Evolutionary conservation across 2,888 invertebrate species (phyloP), one percentile per base, ranked within the genome.

Genomic region (Catocala fraxini): DNA sequence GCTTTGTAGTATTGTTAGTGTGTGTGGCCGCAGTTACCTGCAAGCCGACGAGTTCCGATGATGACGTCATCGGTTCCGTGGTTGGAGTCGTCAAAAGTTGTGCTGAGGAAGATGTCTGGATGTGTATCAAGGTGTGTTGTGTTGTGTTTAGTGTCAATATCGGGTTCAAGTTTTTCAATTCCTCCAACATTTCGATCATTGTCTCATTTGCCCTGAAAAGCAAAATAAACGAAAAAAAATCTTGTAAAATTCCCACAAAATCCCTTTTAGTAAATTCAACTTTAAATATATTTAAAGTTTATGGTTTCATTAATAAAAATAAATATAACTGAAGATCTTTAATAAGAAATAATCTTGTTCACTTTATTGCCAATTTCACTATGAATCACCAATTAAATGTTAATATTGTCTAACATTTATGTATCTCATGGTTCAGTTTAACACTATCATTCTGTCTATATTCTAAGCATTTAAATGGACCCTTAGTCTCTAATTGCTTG

Each of bases 121-220:
- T 97, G 89, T 97, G 97, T 84, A 89, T 97, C 73, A 97, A 97
- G 96, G 97, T 97, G 95, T 95, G 93, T 89, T 81, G 87, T 85
- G 84, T 77, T 54, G 77, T 85, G 85, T 78, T 63, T 77, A 67
- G 82, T 86, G 84, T 55, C 15, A 59, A 52, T 13, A 41, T 39
- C 25, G 55, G 39, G 56, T 25, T 57, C 47, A 6, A 53, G 6
- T 33, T 53, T 59, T 35, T 46, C n/a, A 53, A n/a, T 43, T 35
- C 42, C 42, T 51, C 35, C 7, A 35, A 39, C n/a, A 34, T 1
- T 35, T 15, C 6, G 25, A 25, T 1, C 25, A 25, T 25, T 25
- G 25, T 25, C 25, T 25, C 25, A 25, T 4, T 3, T 25, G 3
- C 35, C 6, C 35, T 39, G 6, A 6, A 39, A 0, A n/a, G n/a